Conservation (phyloP, 2,113 vertebrate genomes). For the Elachura formosa region DNA sequence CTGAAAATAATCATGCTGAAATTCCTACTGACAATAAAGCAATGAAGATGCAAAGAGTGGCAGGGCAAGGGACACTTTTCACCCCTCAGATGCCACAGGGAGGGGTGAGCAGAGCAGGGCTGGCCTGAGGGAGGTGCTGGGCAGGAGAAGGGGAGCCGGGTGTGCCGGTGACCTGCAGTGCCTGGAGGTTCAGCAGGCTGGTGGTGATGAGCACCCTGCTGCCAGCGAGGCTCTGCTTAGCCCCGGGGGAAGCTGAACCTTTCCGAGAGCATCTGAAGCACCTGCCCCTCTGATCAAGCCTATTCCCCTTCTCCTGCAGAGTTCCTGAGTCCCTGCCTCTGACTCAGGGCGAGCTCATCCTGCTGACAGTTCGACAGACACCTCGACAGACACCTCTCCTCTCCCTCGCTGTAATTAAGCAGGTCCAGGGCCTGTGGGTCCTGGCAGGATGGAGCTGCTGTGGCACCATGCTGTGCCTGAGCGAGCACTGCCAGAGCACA, state of each 20-base stretch:
- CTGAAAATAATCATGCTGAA: accelerated
- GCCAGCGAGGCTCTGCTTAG: not conserved
- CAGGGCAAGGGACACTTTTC: accelerated
- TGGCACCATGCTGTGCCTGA: accelerated
- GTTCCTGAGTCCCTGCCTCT: not conserved
- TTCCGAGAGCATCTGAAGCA: accelerated
- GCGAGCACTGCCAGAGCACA: not conserved
- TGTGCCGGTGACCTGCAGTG: not conserved
- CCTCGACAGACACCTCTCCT: not conserved
- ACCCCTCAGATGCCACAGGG: accelerated
- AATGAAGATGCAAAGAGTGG: not conserved
- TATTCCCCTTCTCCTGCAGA: not conserved
- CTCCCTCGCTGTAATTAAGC: not conserved
- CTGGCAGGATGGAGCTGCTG: not conserved
- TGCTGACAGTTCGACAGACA: not conserved
- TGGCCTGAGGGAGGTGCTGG: accelerated
- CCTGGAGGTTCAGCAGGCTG: not conserved
- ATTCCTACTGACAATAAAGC: accelerated
- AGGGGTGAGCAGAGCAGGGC: accelerated
- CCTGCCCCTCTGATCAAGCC: not conserved
- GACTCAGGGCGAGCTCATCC: not conserved
- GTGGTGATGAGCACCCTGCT: not conserved
- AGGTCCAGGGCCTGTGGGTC: accelerated
- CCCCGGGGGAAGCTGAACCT: not conserved
- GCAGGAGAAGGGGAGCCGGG: not conserved